phyloP scores from a whole-genome alignment of 2,797 vertebrate genomes.

The Emys orbicularis region DNA sequence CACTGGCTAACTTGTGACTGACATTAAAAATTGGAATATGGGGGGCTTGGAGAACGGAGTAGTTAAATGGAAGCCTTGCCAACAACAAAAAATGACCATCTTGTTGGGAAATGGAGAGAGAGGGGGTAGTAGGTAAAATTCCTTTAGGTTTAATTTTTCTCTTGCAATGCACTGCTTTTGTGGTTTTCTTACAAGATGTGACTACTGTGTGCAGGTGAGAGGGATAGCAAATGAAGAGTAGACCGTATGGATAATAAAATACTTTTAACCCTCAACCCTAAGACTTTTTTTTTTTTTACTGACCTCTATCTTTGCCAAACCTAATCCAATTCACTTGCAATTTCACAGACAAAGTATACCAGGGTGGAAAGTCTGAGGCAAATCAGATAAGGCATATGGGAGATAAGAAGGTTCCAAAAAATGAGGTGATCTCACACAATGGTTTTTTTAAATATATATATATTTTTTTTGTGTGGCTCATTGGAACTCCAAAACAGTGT shows the following conservation, averaged over 20 bases:
- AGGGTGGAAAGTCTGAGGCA: slow-evolving; percentile 30
- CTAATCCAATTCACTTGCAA: rapidly evolving
- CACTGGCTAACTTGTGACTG: not conserved
- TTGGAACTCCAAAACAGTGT: slow-evolving; percentile 15
- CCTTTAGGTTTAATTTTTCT: slow-evolving; percentile 45
- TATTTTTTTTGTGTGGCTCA: no score
- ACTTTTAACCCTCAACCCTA: not conserved
- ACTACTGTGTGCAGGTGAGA: slow-evolving; percentile 30
- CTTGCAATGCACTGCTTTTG: not conserved
- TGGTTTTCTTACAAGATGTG: slow-evolving; percentile 48
- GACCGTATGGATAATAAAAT: not conserved
- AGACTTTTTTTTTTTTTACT: not conserved
- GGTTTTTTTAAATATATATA: slow-evolving; percentile 34
- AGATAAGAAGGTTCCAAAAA: slow-evolving; percentile 54
- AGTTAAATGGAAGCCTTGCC: slow-evolving; percentile 7
- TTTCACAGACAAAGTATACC: rapidly evolving
- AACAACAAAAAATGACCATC: not conserved
- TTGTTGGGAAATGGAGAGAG: not conserved
- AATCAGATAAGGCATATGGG: not conserved
- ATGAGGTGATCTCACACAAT: slow-evolving; percentile 53
- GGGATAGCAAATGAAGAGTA: slow-evolving; percentile 27
- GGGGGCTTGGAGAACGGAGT: slow-evolving; percentile 30
- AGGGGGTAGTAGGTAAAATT: slow-evolving; percentile 62
- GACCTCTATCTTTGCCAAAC: not conserved
- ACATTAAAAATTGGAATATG: not conserved